Percentiles rank a stretch among this genome's conserved stretches.
These are phyloP conservation scores for Rhabdomys pumilio DNA, from an alignment of 2,797 vertebrate species.

Conservation along the genomic window DNA sequence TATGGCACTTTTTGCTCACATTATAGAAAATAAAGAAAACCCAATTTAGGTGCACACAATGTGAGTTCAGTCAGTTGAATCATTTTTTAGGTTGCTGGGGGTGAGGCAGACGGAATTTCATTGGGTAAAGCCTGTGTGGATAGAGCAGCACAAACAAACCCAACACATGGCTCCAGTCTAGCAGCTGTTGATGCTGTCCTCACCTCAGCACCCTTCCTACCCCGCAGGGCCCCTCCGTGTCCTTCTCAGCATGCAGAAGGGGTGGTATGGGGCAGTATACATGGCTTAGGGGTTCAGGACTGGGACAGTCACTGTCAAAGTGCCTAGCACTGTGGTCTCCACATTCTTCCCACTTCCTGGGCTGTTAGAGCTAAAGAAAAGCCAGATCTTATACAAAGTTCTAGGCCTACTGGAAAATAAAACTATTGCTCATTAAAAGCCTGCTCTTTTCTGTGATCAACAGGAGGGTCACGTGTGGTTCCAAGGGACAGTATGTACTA, in stretches of 20 bases:
- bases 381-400: background rate
- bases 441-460: background rate
- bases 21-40: background rate
- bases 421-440: rapidly evolving
- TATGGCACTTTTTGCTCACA: rapidly evolving
- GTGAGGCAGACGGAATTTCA: too few species aligned
- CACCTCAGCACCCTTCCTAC: rapidly evolving
- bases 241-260: background rate
- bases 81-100: background rate
- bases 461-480: rapidly evolving
- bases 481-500: rapidly evolving
- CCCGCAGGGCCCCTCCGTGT: rapidly evolving
- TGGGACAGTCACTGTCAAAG: background rate
- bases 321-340: background rate
- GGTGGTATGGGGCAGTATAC: rapidly evolving
- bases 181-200: rapidly evolving
- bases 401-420: background rate
- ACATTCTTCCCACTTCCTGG: too few species aligned
- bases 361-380: background rate
- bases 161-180: rapidly evolving
- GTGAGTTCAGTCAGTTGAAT: background rate
- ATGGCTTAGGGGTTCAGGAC: too few species aligned
- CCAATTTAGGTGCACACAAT: too few species aligned
- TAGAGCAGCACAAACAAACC: background rate
- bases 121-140: rapidly evolving